Evolutionary conservation across 2,797 vertebrate species (phyloP).

Genomic region (Argyrosomus regius): DNA sequence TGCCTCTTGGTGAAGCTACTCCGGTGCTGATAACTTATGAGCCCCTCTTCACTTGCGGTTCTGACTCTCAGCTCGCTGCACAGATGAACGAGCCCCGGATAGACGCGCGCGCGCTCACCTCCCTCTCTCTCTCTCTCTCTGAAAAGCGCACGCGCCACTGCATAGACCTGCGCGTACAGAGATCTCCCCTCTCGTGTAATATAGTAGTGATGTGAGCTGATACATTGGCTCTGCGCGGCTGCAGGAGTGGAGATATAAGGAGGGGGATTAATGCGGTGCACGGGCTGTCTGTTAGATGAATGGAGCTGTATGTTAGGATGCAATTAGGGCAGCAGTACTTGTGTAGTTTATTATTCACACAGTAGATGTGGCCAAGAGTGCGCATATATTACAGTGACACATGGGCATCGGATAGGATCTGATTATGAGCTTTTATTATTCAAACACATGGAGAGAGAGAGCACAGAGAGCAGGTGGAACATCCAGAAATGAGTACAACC

Average conservation of each 20-base stretch:
- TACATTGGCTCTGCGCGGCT: conserved; percentile 31
- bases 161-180: conserved; percentile 25
- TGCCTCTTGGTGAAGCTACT: conserved; percentile 29
- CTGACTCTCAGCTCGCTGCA: conserved; percentile 52
- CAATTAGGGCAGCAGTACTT: conserved; percentile 33
- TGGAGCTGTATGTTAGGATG: conserved; percentile 21
- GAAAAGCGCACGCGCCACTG: conserved; percentile 60
- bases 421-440: conserved; percentile 45
- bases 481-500: not conserved
- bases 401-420: not conserved
- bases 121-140: not conserved
- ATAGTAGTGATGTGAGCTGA: conserved; percentile 23
- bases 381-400: conserved; percentile 16
- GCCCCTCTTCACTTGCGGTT: conserved; percentile 46
- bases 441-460: conserved; percentile 8
- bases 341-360: conserved; percentile 1
- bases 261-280: conserved; percentile 21
- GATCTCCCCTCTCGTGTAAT: not conserved
- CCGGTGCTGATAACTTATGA: conserved; percentile 54
- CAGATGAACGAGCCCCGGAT: conserved; percentile 45
- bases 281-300: conserved; percentile 39
- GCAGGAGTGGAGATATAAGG: conserved; percentile 23
- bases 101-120: conserved; percentile 54
- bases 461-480: not conserved
- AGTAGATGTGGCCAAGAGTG: not conserved